Conservation (phyloP, 2,888 invertebrate genomes). For the Erebia aethiops region DNA sequence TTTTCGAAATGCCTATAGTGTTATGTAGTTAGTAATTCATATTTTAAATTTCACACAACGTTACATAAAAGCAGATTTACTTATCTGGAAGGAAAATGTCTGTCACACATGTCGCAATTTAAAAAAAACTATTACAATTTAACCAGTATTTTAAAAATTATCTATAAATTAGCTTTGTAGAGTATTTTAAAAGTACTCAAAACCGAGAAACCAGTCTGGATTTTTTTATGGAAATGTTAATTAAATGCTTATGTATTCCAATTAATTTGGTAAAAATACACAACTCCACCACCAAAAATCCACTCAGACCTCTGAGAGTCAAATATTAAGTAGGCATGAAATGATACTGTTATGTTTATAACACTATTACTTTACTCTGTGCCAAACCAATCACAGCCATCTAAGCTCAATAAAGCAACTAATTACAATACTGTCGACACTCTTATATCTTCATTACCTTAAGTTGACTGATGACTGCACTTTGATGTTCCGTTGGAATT, state of each 20-base stretch:
- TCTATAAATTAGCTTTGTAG: too few species aligned
- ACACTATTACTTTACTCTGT: slow-evolving; percentile 43
- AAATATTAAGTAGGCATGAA: slow-evolving; percentile 1
- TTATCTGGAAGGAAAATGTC: too few species aligned
- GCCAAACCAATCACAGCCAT: slow-evolving; percentile 53
- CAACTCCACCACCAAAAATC: too few species aligned
- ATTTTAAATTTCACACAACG: background rate
- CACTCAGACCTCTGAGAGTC: slow-evolving; percentile 3
- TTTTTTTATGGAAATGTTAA: too few species aligned
- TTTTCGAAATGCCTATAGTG: background rate
- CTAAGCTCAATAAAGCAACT: slow-evolving; percentile 59
- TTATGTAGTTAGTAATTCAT: too few species aligned
- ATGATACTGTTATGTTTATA: background rate
- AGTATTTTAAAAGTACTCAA: too few species aligned
- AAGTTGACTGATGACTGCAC: slow-evolving; percentile 59
- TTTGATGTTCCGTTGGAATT: slow-evolving; percentile 50
- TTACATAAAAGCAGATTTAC: background rate
- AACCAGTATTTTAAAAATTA: too few species aligned
- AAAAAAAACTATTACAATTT: too few species aligned
- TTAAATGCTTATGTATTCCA: too few species aligned
- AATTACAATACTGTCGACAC: slow-evolving; percentile 66
- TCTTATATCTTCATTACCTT: slow-evolving; percentile 60
- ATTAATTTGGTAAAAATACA: too few species aligned
- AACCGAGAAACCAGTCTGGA: too few species aligned
- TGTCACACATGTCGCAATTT: too few species aligned